These are phyloP conservation scores for Dendropsophus ebraccatus DNA, from an alignment of 2,113 vertebrate genomes.

Conservation along the genomic window DNA sequence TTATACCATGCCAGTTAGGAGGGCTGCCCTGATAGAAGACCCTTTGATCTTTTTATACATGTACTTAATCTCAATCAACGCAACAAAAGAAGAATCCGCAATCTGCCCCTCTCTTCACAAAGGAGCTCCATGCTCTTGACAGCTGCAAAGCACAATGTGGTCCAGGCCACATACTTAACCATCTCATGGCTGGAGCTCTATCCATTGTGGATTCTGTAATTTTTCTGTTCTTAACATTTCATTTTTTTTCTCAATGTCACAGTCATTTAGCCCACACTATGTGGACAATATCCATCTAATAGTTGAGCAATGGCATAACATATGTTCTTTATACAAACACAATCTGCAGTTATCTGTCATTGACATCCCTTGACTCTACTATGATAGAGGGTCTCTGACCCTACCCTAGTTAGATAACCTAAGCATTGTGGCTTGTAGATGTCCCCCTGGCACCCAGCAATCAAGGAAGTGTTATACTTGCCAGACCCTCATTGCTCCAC, in stretches of 20 bases:
- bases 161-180: conserved; percentile 22
- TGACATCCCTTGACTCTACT: too few relatives aligned
- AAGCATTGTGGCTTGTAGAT: neutral
- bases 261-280: neutral
- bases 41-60: conserved; percentile 55
- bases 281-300: neutral
- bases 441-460: neutral
- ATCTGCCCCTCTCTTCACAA: conserved; percentile 32
- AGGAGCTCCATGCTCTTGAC: conserved; percentile 32
- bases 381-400: too few relatives aligned
- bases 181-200: neutral
- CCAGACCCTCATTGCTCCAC: neutral
- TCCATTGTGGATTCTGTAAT: neutral
- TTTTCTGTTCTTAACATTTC: neutral
- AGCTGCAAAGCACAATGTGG: conserved; percentile 49
- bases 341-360: too few relatives aligned
- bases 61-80: conserved; percentile 52
- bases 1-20: conserved; percentile 48
- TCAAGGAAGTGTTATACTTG: neutral
- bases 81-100: conserved; percentile 48
- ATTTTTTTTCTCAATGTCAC: neutral
- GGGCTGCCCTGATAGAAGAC: conserved; percentile 43
- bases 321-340: too few relatives aligned
- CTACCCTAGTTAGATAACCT: neutral
- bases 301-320: neutral